Percentiles rank a stretch among this genome's conserved stretches.
Evolutionary conservation across 2,797 vertebrate genomes (phyloP).

Genomic region (Clamator glandarius): DNA sequence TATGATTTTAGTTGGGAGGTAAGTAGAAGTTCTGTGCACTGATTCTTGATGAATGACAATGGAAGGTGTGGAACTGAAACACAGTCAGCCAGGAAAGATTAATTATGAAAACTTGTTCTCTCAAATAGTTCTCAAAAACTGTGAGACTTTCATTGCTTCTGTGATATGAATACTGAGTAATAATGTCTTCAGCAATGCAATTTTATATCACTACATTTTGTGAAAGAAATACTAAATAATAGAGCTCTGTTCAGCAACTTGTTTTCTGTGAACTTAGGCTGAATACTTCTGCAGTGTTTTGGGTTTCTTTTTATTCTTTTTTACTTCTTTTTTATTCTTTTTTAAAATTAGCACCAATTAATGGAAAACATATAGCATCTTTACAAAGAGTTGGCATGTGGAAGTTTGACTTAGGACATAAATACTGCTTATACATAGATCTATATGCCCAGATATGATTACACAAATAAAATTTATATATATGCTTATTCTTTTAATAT

Average conservation of each 20-base stretch:
- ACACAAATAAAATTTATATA: background rate
- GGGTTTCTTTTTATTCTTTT: background rate
- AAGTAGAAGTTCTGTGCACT: slow-evolving; percentile 17
- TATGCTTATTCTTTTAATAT: background rate
- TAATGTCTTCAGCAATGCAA: background rate
- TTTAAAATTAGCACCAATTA: background rate
- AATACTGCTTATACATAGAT: background rate
- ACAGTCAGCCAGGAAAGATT: slow-evolving; percentile 48
- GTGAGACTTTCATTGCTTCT: slow-evolving; percentile 14
- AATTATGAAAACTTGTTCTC: slow-evolving; percentile 51
- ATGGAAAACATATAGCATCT: background rate
- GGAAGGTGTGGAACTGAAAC: slow-evolving; percentile 39
- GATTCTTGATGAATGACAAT: slow-evolving; percentile 37
- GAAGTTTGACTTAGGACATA: background rate
- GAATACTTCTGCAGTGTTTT: background rate
- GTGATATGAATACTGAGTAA: slow-evolving; percentile 34
- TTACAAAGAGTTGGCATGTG: background rate
- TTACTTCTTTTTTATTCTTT: background rate
- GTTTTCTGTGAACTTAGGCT: background rate
- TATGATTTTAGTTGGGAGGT: slow-evolving; percentile 11
- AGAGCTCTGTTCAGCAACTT: background rate
- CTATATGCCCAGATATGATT: background rate
- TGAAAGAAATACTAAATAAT: background rate
- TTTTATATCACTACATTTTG: slow-evolving; percentile 6
- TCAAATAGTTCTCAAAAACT: slow-evolving; percentile 35